Percentiles rank a stretch among this genome's conserved stretches.
These are phyloP conservation scores for Misgurnus anguillicaudatus DNA, from an alignment of 2,113 vertebrate genomes.

Conservation along the genomic window DNA sequence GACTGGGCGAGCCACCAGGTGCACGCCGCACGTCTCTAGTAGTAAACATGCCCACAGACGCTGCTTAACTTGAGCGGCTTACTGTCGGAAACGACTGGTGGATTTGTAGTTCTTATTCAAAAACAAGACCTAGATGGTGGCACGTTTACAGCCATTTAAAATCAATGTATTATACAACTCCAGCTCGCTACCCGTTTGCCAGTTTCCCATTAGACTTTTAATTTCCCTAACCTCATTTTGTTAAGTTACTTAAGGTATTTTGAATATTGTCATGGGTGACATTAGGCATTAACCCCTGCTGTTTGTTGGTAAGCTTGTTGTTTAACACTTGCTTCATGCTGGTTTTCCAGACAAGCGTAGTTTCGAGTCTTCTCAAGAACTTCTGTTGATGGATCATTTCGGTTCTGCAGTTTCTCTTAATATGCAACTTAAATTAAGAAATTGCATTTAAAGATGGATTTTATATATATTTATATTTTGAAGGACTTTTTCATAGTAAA, in stretches of 20 bases:
- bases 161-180: too few species aligned
- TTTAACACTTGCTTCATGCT: neutral
- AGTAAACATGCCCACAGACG: slow-evolving; percentile 66
- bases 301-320: neutral
- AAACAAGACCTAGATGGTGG: neutral
- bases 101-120: slow-evolving; percentile 50
- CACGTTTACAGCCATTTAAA: neutral
- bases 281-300: neutral
- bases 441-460: too few species aligned
- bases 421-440: neutral
- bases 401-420: neutral
- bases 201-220: neutral
- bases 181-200: too few species aligned
- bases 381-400: neutral
- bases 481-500: too few species aligned
- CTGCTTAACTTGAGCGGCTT: slow-evolving; percentile 75
- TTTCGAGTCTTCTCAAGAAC: neutral
- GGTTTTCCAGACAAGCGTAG: neutral
- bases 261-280: neutral
- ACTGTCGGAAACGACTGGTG: slow-evolving; percentile 67
- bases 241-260: slow-evolving; percentile 30
- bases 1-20: slow-evolving; percentile 42
- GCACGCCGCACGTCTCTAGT: slow-evolving; percentile 63
- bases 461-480: too few species aligned
- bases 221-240: neutral